These are phyloP conservation scores for Eriosoma lanigerum DNA, from an alignment of 1,140 invertebrate species.

Conservation along the genomic window DNA sequence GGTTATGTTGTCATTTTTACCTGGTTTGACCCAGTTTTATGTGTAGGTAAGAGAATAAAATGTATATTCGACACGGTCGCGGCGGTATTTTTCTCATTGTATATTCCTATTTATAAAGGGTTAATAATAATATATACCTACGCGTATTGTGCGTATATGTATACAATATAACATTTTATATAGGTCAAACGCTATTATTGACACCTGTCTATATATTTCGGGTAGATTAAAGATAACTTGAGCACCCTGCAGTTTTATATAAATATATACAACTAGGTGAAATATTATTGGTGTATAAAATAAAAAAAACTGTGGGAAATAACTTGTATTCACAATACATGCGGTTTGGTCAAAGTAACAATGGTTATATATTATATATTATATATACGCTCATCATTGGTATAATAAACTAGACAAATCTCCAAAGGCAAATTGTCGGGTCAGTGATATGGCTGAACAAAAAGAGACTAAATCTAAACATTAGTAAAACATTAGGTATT, in stretches of 20 bases:
- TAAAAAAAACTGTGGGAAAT: no score
- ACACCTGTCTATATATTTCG: not conserved
- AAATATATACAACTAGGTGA: not conserved
- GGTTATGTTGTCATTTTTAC: slow-evolving; percentile 3
- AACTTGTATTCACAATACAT: no score
- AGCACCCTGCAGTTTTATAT: not conserved
- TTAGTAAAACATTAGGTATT: no score
- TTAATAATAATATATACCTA: not conserved
- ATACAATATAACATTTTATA: not conserved
- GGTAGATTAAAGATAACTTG: not conserved
- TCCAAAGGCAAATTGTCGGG: no score
- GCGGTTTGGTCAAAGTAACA: no score
- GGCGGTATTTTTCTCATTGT: slow-evolving; percentile 2
- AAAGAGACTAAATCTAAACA: no score
- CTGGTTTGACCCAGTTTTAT: slow-evolving; percentile 36
- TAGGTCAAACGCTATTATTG: slow-evolving; percentile 22
- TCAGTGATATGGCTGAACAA: no score
- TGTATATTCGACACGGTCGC: slow-evolving; percentile 19
- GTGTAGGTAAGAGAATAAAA: not conserved
- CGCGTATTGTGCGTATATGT: no score
- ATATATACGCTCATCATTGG: no score
- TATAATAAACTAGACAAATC: no score
- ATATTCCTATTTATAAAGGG: not conserved
- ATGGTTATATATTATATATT: no score
- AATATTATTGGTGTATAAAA: no score